Conservation (phyloP, 1,140 invertebrate species). For the Teleopsis dalmanni region DNA sequence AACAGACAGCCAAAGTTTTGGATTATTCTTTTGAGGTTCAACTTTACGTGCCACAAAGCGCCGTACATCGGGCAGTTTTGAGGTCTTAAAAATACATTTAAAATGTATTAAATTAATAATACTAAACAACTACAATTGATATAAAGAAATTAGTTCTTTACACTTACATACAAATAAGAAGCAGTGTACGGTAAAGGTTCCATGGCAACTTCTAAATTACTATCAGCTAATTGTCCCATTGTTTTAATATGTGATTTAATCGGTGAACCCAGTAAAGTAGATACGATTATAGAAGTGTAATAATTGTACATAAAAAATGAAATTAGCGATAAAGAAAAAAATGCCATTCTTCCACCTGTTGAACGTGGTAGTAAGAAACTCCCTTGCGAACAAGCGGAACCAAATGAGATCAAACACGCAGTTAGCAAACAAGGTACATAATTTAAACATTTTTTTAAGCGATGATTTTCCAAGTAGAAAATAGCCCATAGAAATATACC, state of each 20-base stretch:
- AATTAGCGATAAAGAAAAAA: slow-evolving; percentile 26
- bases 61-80: slow-evolving; percentile 22
- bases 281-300: slow-evolving; percentile 38
- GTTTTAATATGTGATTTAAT: slow-evolving; percentile 35
- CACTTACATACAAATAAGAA: slow-evolving; percentile 33
- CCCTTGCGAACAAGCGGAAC: slow-evolving; percentile 35
- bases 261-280: slow-evolving; percentile 32
- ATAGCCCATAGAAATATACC: slow-evolving; percentile 25
- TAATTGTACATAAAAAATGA: slow-evolving; percentile 42
- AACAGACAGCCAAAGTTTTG: slow-evolving; percentile 27
- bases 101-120: background rate
- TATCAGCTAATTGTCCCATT: slow-evolving; percentile 33
- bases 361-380: slow-evolving; percentile 27
- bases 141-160: background rate
- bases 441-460: slow-evolving; percentile 16
- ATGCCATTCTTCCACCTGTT: slow-evolving; percentile 26
- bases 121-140: background rate
- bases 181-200: slow-evolving; percentile 32
- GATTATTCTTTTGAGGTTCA: slow-evolving; percentile 18
- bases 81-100: slow-evolving; percentile 15
- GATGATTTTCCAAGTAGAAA: slow-evolving; percentile 26
- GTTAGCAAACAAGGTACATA: slow-evolving; percentile 28
- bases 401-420: slow-evolving; percentile 28
- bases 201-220: slow-evolving; percentile 26
- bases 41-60: slow-evolving; percentile 28